Percentiles rank a stretch among this genome's conserved stretches.
Conservation (phyloP, 2,888 invertebrate species). For the Drosophila differens region DNA sequence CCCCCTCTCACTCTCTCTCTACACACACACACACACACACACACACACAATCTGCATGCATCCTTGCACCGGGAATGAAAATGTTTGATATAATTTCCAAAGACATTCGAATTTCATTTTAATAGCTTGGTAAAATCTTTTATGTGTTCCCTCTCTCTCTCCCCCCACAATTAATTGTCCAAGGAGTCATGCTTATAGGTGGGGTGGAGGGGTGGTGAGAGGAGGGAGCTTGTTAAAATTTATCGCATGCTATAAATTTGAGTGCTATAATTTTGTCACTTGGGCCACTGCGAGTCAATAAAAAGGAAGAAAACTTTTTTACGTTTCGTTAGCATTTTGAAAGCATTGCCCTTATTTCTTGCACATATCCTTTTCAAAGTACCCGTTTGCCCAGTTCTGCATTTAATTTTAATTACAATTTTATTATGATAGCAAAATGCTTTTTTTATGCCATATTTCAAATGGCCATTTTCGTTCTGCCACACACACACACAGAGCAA, state of each 20-base stretch:
- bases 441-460: constrained; percentile 68
- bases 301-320: constrained; percentile 60
- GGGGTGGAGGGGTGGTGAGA: background rate
- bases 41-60: constrained; percentile 13
- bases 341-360: constrained; percentile 32
- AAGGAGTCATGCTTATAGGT: background rate
- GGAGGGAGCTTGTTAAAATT: constrained; percentile 63
- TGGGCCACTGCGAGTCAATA: constrained; percentile 56
- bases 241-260: constrained; percentile 75
- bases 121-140: constrained; percentile 50
- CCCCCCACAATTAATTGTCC: constrained; percentile 55
- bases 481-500: constrained; percentile 12
- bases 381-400: constrained; percentile 39
- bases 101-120: constrained; percentile 37
- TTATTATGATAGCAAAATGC: constrained; percentile 72
- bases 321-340: constrained; percentile 62
- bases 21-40: background rate
- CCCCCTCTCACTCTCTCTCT: background rate
- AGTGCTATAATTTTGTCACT: constrained; percentile 73
- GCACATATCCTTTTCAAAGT: constrained; percentile 32
- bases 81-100: constrained; percentile 26
- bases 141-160: constrained; percentile 21
- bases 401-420: constrained; percentile 75
- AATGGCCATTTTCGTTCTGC: constrained; percentile 52
- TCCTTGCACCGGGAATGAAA: constrained; percentile 16